Evolutionary conservation across 2,888 invertebrate species (phyloP).

Genomic region (Chironomus tentans): DNA sequence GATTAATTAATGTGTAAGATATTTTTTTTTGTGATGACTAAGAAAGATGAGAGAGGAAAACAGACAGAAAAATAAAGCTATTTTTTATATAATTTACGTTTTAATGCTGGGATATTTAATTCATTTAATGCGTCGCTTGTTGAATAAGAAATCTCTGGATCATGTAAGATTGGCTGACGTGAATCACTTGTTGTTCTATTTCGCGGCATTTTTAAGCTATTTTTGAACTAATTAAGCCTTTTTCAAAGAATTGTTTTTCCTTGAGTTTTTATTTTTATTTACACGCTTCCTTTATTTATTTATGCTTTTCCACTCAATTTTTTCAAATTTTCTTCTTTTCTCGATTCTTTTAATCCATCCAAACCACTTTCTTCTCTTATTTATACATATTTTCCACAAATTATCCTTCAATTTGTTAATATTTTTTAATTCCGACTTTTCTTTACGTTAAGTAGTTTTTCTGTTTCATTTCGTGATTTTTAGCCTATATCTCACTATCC

Average conservation of each 20-base stretch:
- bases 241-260: background rate
- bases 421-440: no score
- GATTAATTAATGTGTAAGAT: no score
- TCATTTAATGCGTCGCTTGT: background rate
- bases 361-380: no score
- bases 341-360: no score
- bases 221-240: background rate
- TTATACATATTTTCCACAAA: no score
- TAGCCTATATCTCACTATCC: no score
- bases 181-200: constrained; percentile 4
- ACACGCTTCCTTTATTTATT: background rate
- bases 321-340: no score
- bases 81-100: background rate
- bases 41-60: no score
- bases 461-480: no score
- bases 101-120: background rate
- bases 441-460: no score
- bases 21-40: no score
- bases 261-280: background rate
- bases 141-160: background rate
- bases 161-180: background rate
- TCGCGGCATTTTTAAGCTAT: background rate
- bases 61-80: background rate
- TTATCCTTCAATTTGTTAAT: no score
- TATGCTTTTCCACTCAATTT: background rate